Evolutionary conservation across 2,888 invertebrate genomes (phyloP).

Genomic region (Agapostemon virescens): DNA sequence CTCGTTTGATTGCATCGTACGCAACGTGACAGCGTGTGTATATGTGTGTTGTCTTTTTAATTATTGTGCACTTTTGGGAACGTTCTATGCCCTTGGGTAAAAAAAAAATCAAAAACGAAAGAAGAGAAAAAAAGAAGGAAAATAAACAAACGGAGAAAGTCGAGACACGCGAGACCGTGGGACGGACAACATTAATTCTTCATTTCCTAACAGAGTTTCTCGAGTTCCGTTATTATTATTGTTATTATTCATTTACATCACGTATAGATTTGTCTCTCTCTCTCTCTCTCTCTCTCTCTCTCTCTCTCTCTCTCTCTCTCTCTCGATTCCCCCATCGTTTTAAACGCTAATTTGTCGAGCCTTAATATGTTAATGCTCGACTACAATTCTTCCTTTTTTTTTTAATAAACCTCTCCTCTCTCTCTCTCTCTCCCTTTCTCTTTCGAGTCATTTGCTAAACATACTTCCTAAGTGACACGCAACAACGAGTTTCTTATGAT

Average conservation of each 20-base stretch:
- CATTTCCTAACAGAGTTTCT: constrained; percentile 65
- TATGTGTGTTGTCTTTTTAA: background rate
- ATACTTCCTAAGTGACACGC: constrained; percentile 74
- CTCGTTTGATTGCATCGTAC: constrained; percentile 49
- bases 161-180: constrained; percentile 43
- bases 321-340: background rate
- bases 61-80: constrained; percentile 29
- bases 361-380: constrained; percentile 12
- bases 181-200: constrained; percentile 61
- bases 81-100: constrained; percentile 4
- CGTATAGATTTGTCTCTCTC: constrained; percentile 36
- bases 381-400: constrained; percentile 20
- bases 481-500: constrained; percentile 72
- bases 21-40: constrained; percentile 27
- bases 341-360: constrained; percentile 24
- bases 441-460: constrained; percentile 60
- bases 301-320: background rate
- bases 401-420: constrained; percentile 40
- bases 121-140: background rate
- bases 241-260: constrained; percentile 55
- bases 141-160: background rate
- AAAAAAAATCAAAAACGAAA: background rate
- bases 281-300: too few species aligned
- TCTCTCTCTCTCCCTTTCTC: constrained; percentile 7
- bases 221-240: constrained; percentile 35